A percentile compares a stretch with the other conserved stretches of the same genome.
Conservation (phyloP, 2,113 vertebrate species). For the Tupaia chinensis region DNA sequence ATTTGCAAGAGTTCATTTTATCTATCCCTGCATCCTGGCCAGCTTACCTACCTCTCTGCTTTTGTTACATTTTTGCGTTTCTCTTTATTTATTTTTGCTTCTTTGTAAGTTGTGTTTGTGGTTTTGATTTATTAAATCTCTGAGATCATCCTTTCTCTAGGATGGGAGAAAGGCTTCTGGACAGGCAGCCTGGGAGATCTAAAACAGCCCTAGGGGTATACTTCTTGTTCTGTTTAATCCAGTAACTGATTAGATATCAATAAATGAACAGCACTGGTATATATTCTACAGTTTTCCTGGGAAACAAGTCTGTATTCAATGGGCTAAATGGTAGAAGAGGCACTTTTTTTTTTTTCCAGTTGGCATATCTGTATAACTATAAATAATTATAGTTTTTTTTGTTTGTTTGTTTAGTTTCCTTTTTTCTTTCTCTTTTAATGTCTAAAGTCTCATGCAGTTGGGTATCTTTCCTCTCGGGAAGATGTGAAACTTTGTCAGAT, state of each 20-base stretch:
- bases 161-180: background rate
- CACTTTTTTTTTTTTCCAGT: slow-evolving; percentile 13
- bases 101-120: slow-evolving; percentile 20
- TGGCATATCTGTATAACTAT: background rate
- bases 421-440: background rate
- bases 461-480: background rate
- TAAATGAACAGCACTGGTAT: background rate
- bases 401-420: background rate
- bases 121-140: slow-evolving; percentile 62
- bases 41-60: background rate
- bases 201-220: background rate
- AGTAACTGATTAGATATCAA: slow-evolving; percentile 38
- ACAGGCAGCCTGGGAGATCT: background rate
- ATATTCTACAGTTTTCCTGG: slow-evolving; percentile 18
- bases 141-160: slow-evolving; percentile 41
- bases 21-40: background rate
- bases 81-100: background rate
- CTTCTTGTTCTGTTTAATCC: slow-evolving; percentile 24
- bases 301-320: slow-evolving; percentile 26
- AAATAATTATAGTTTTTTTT: slow-evolving; percentile 13
- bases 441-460: background rate
- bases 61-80: slow-evolving; percentile 19
- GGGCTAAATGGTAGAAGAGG: slow-evolving; percentile 26
- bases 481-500: background rate
- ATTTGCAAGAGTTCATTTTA: background rate